Evolutionary conservation across 1,140 invertebrate genomes (phyloP).

Genomic region (Drosophila watanabei): DNA sequence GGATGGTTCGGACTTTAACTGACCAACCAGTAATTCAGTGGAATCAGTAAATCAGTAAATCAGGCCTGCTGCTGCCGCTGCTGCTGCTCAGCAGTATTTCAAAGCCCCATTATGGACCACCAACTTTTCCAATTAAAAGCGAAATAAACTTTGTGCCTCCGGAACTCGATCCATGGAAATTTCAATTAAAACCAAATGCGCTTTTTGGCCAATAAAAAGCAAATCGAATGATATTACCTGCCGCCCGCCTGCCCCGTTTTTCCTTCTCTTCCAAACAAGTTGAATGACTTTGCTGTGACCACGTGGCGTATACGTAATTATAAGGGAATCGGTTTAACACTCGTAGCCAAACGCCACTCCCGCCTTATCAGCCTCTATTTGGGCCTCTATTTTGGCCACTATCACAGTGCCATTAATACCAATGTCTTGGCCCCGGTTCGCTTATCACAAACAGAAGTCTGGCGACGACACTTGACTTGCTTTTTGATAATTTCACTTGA

Average conservation of each 20-base stretch:
- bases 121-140: conserved; percentile 50
- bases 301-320: conserved; percentile 62
- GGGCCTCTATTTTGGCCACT: conserved; percentile 13
- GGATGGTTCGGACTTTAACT: conserved; percentile 25
- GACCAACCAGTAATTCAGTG: too few species aligned
- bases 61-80: too few species aligned
- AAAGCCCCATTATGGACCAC: conserved; percentile 24
- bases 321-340: conserved; percentile 19
- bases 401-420: conserved; percentile 41
- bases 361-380: conserved; percentile 48
- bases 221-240: conserved; percentile 32
- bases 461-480: conserved; percentile 37
- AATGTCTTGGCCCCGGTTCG: conserved; percentile 55
- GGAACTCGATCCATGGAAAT: conserved; percentile 31
- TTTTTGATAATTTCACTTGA: conserved; percentile 65
- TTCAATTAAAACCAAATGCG: conserved; percentile 53
- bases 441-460: conserved; percentile 49
- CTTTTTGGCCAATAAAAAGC: conserved; percentile 35
- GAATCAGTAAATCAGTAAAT: conserved; percentile 12
- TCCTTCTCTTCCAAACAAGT: conserved; percentile 27
- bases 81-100: conserved; percentile 6
- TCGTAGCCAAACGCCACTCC: too few species aligned
- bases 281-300: conserved; percentile 42
- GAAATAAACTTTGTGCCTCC: conserved; percentile 35
- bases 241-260: background rate